These are phyloP conservation scores for Mesopsocus fuscifrons DNA, from an alignment of 2,888 invertebrate genomes.

Conservation along the genomic window DNA sequence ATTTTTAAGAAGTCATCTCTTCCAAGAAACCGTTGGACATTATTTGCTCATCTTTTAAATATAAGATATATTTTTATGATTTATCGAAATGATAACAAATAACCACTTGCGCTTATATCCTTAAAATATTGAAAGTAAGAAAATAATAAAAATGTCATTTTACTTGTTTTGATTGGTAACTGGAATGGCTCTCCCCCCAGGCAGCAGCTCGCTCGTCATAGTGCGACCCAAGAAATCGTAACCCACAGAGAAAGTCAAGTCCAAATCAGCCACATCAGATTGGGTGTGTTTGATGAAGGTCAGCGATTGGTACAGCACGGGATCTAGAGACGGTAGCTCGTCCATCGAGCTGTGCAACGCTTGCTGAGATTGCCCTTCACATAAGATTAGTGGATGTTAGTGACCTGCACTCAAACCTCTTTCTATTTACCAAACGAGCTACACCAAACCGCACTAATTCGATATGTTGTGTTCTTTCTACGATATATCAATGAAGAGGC, in stretches of 20 bases:
- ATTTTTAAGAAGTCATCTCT: no score
- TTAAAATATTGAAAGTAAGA: slow-evolving; percentile 8
- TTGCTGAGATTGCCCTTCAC: slow-evolving; percentile 53
- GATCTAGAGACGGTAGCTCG: slow-evolving; percentile 90
- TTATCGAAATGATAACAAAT: no score
- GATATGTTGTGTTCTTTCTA: no score
- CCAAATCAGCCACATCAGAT: slow-evolving; percentile 82
- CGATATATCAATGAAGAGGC: no score
- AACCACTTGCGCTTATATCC: no score
- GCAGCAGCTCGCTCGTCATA: slow-evolving; percentile 85
- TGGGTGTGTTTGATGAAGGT: slow-evolving; percentile 89
- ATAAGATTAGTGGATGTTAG: no score
- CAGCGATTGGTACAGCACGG: slow-evolving; percentile 86
- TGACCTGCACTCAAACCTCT: no score
- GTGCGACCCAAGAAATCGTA: slow-evolving; percentile 88
- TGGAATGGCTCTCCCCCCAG: slow-evolving; percentile 81
- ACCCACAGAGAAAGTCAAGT: slow-evolving; percentile 90
- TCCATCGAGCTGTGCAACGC: slow-evolving; percentile 94
- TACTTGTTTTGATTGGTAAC: slow-evolving; percentile 96
- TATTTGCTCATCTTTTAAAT: no score
- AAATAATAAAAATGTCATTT: slow-evolving; percentile 19
- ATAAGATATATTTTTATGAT: no score
- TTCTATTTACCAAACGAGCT: no score
- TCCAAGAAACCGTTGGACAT: no score
- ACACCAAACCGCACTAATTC: no score